Percentiles rank a stretch among this genome's conserved stretches.
These are phyloP conservation scores for Leptatherina wallacei DNA, from an alignment of 2,797 vertebrate genomes.

Conservation along the genomic window DNA sequence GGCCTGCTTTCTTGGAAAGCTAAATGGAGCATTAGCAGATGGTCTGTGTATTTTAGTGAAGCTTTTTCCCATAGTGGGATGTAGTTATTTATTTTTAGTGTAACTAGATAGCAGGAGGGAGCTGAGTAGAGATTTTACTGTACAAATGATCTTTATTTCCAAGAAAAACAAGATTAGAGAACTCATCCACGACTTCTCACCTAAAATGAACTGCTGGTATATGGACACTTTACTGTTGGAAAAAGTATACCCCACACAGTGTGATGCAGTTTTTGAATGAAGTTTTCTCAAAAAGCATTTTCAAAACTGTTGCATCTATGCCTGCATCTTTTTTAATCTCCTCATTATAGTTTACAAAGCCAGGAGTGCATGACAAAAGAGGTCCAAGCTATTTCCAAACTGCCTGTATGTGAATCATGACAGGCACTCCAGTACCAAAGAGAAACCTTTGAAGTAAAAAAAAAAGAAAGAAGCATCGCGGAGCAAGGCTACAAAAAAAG, in stretches of 20 bases:
- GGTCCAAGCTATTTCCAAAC: slow-evolving; percentile 35
- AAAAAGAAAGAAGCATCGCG: slow-evolving; percentile 52
- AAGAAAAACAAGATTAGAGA: slow-evolving; percentile 47
- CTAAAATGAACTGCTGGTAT: slow-evolving; percentile 30
- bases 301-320: slow-evolving; percentile 32
- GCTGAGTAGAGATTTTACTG: slow-evolving; percentile 45
- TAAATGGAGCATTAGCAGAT: slow-evolving; percentile 77
- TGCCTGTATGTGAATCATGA: slow-evolving; percentile 53
- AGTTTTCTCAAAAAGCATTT: slow-evolving; percentile 11
- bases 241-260: slow-evolving; percentile 5
- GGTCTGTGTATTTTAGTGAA: slow-evolving; percentile 53
- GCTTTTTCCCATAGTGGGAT: slow-evolving; percentile 46
- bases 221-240: slow-evolving; percentile 4
- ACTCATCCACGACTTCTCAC: slow-evolving; percentile 29
- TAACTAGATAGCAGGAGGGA: slow-evolving; percentile 52
- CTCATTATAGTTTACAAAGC: slow-evolving; percentile 25
- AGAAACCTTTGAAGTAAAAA: slow-evolving; percentile 67
- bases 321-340: slow-evolving; percentile 32
- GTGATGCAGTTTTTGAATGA: background rate
- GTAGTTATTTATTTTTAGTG: slow-evolving; percentile 59
- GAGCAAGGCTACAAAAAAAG: slow-evolving; percentile 27
- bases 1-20: slow-evolving; percentile 71
- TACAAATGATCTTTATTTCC: slow-evolving; percentile 34
- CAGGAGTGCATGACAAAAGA: slow-evolving; percentile 35
- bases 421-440: slow-evolving; percentile 47